Percentiles rank a stretch among this genome's conserved stretches.
These are phyloP conservation scores for Myrmecophaga tridactyla DNA, from an alignment of 2,113 vertebrate species.

Conservation along the genomic window DNA sequence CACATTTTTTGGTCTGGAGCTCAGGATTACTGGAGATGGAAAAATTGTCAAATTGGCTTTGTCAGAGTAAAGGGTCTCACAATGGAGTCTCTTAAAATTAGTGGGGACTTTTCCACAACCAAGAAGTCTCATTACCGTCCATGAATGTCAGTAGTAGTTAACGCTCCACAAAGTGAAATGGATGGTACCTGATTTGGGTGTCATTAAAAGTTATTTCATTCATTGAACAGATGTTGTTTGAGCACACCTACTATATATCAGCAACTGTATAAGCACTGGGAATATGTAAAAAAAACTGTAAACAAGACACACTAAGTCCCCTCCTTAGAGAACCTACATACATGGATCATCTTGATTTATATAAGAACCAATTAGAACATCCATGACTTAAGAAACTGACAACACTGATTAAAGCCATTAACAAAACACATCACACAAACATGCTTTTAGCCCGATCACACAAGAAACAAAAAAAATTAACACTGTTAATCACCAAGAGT, in stretches of 20 bases:
- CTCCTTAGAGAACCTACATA: neutral
- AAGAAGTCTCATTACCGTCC: neutral
- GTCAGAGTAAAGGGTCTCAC: neutral
- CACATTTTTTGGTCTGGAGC: neutral
- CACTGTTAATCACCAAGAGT: neutral
- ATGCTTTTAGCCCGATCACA: neutral
- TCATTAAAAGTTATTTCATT: constrained; percentile 4
- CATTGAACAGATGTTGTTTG: neutral
- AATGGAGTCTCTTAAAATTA: neutral
- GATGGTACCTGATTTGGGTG: neutral
- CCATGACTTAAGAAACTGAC: neutral
- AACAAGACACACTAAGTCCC: neutral
- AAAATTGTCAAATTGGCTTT: neutral
- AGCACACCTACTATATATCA: neutral
- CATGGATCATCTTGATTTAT: neutral
- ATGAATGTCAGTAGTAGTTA: neutral
- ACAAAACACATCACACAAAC: neutral
- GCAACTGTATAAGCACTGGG: neutral
- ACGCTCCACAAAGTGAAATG: neutral
- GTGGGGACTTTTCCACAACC: neutral
- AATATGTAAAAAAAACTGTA: neutral
- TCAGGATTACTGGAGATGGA: constrained; percentile 1
- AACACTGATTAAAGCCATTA: neutral
- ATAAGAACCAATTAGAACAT: neutral
- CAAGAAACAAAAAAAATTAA: constrained; percentile 4